phyloP scores from a whole-genome alignment of 2,797 vertebrate species.

The Pithecia hirsuta region DNA sequence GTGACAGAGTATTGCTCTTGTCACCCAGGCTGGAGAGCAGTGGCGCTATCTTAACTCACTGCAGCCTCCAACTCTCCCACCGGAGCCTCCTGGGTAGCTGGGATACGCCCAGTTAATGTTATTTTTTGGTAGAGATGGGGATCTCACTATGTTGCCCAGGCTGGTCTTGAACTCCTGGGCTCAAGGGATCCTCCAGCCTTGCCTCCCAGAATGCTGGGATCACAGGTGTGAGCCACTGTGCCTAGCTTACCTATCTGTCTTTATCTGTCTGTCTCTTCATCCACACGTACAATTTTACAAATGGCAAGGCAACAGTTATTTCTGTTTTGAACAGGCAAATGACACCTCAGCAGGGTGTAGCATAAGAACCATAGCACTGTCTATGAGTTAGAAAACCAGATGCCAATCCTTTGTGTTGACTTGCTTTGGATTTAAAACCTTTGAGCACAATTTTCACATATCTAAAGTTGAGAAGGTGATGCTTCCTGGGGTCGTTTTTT shows the following conservation, averaged over 20 bases:
- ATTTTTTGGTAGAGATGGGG: background rate
- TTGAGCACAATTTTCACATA: accelerated
- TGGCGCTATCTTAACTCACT: background rate
- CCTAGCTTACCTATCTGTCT: background rate
- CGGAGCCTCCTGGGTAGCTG: background rate
- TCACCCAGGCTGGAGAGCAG: background rate
- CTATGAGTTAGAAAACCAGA: background rate
- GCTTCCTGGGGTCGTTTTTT: background rate
- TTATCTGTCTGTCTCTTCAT: background rate
- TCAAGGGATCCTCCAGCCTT: background rate
- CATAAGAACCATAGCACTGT: background rate
- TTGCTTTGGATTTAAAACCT: background rate
- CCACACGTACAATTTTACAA: background rate
- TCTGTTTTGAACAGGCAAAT: background rate
- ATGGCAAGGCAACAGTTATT: background rate
- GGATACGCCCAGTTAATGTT: background rate
- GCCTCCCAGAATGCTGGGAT: background rate
- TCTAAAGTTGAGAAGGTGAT: background rate
- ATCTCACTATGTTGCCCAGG: background rate
- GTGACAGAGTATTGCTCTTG: background rate
- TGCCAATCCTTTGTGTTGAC: background rate
- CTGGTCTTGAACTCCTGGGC: background rate
- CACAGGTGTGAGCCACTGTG: background rate
- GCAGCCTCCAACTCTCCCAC: background rate
- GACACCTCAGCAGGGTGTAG: background rate